Percentiles rank a stretch among this genome's conserved stretches.
Conservation (phyloP, 2,888 invertebrate genomes). For the Synergus gifuensis region DNA sequence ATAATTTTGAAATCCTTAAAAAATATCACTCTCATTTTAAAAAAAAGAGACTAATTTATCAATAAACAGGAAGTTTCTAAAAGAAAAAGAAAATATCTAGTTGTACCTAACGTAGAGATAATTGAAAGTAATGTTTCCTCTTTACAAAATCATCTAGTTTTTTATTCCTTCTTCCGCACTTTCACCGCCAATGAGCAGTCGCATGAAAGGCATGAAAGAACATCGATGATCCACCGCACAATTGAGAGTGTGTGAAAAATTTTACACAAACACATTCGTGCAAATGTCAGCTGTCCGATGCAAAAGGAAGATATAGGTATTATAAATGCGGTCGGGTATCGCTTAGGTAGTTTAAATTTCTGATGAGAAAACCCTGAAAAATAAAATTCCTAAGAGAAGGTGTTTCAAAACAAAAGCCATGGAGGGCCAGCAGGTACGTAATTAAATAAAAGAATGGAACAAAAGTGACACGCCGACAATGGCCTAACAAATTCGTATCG, state of each 20-base stretch:
- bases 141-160: neutral
- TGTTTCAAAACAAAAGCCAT: slow-evolving; percentile 50
- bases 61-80: neutral
- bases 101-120: neutral
- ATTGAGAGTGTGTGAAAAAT: slow-evolving; percentile 14
- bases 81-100: neutral
- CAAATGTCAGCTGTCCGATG: slow-evolving; percentile 33
- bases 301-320: neutral
- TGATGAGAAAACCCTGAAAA: neutral
- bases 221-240: neutral
- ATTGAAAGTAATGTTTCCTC: neutral
- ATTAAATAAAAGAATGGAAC: slow-evolving; percentile 39
- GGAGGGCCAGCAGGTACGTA: slow-evolving; percentile 67
- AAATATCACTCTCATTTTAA: neutral
- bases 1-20: neutral
- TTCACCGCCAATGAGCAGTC: slow-evolving; percentile 18
- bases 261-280: neutral
- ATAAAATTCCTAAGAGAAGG: neutral
- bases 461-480: slow-evolving; percentile 47
- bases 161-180: neutral
- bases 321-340: neutral
- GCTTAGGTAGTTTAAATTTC: slow-evolving; percentile 5
- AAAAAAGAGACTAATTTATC: neutral
- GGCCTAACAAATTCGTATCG: slow-evolving; percentile 44
- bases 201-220: neutral